Percentiles rank a stretch among this genome's conserved stretches.
Conservation (phyloP, 2,888 invertebrate genomes). For the Orthonychiurus folsomi region DNA sequence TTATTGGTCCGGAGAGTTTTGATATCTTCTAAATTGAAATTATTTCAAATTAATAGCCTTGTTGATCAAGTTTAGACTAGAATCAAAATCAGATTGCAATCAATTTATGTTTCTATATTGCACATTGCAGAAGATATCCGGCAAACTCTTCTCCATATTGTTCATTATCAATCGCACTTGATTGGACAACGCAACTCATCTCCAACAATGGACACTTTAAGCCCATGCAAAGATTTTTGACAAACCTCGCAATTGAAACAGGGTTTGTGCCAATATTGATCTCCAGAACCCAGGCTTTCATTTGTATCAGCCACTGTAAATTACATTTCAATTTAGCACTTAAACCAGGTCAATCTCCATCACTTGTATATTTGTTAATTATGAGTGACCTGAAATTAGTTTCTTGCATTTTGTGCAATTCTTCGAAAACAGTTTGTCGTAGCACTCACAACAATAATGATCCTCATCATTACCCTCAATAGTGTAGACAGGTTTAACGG, state of each 20-base stretch:
- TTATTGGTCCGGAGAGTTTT: too few relatives aligned
- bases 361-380: neutral
- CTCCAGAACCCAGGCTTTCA: neutral
- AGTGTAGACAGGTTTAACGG: neutral
- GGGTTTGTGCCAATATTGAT: neutral
- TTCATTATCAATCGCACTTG: neutral
- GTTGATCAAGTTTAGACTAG: neutral
- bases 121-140: neutral
- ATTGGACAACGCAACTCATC: neutral
- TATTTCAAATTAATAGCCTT: neutral
- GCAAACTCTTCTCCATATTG: neutral
- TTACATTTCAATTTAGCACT: too few relatives aligned
- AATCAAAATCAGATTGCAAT: neutral
- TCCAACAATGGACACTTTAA: neutral
- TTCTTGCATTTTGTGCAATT: neutral
- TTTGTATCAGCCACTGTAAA: neutral
- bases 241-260: neutral
- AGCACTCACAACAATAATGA: neutral
- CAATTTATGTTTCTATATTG: neutral
- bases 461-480: neutral
- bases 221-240: neutral
- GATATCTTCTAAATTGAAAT: too few relatives aligned
- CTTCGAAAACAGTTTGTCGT: neutral
- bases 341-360: neutral
- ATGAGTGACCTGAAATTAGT: neutral